These are phyloP conservation scores for Polyommatus icarus DNA, from an alignment of 2,888 invertebrate genomes.

Conservation along the genomic window DNA sequence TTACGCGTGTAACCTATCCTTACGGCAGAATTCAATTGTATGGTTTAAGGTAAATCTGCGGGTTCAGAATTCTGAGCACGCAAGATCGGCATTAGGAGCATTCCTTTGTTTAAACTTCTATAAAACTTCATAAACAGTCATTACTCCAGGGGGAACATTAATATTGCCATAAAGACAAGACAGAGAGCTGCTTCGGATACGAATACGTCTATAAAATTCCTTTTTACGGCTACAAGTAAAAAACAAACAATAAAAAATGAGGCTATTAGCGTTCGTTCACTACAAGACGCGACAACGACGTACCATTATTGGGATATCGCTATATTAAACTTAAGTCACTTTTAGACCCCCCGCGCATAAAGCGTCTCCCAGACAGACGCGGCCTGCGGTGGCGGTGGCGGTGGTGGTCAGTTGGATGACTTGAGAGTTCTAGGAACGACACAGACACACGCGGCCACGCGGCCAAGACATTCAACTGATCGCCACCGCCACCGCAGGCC, in stretches of 20 bases:
- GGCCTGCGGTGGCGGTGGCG: too few species aligned
- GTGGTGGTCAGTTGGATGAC: too few species aligned
- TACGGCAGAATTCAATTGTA: background rate
- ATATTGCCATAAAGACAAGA: constrained; percentile 6
- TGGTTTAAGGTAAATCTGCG: background rate
- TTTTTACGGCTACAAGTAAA: background rate
- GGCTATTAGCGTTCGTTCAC: background rate
- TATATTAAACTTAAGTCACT: too few species aligned
- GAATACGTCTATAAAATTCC: background rate
- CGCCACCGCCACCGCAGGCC: too few species aligned
- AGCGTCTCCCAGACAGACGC: too few species aligned
- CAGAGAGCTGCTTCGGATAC: background rate
- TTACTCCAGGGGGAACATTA: background rate
- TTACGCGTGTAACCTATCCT: background rate
- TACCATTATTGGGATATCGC: background rate
- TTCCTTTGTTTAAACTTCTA: constrained; percentile 16
- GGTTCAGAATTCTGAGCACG: constrained; percentile 4
- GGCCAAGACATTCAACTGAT: too few species aligned
- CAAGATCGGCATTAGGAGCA: constrained; percentile 16
- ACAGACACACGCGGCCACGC: too few species aligned
- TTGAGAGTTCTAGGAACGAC: too few species aligned
- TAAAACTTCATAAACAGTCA: constrained; percentile 19
- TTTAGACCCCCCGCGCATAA: too few species aligned
- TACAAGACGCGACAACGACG: background rate
- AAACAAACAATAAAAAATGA: constrained; percentile 5